Evolutionary conservation across 2,797 vertebrate genomes (phyloP), one percentile per base, ranked within the genome.

Genomic region (Gallinago stenura): DNA sequence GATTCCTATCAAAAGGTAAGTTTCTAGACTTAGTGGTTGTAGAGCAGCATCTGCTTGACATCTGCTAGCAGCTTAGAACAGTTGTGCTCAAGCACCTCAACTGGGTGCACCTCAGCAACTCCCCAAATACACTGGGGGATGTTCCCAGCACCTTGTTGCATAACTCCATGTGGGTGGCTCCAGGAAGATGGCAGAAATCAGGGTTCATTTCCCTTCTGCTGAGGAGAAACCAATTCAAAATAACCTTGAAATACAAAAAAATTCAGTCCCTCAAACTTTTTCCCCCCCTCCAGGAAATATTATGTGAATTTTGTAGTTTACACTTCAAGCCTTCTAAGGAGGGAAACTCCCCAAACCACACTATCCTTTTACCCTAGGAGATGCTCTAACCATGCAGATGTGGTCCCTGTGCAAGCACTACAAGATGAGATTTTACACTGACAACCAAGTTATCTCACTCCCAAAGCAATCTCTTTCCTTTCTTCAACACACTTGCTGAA

Each of bases 241-340:
- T 12, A 58, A 83, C 13, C 30, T 60, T 70, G 45, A 68, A 77
- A 77, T n/a, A 79, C 28, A 86, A 16, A 30, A n/a, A 41, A 64
- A 69, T 10, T 33, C 45, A 89, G 53, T 35, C 26, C 21, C 20
- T 43, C 26, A 70, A 58, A 64, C 39, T n/a, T 3, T 30, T 65
- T 18, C 16, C 2, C 1, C 2, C 3, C 3, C 15, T 15, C 8
- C 11, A 3, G 31, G 16, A 80, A 93, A 58, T 0, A 1, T 3
- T 1, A 4, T 17, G 18, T 62, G 61, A 78, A 64, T 56, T 82
- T 35, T 46, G 18, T 56, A 48, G 24, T 39, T 86, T 77, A 35
- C 4, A 14, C 12, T 81, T 78, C 15, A n/a, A 56, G 15, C 24
- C 65, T 65, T 50, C 51, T 26, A 61, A 80, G 41, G 28, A 93